Percentiles rank a stretch among this genome's conserved stretches.
These are phyloP conservation scores for Mesorhabditis belari DNA, from an alignment of 2,888 invertebrate genomes.

Conservation along the genomic window DNA sequence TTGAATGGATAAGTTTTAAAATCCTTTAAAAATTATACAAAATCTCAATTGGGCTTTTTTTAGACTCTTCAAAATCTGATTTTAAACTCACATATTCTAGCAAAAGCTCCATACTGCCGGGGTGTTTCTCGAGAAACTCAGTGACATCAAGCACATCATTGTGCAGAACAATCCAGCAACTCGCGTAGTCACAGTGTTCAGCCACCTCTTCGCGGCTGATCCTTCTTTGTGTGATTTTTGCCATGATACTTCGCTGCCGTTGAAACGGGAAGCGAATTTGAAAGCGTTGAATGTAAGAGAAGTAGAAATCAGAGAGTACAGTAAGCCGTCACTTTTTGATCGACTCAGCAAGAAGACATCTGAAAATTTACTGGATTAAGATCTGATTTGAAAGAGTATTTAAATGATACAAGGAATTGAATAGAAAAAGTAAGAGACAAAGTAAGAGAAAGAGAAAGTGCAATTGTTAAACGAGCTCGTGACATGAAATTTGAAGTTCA, in stretches of 20 bases:
- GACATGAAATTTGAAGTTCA: no score
- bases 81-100: conserved; percentile 34
- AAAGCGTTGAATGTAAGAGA: not conserved
- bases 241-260: not conserved
- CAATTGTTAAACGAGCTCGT: no score
- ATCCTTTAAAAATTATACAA: not conserved
- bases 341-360: not conserved
- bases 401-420: no score
- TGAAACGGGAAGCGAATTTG: not conserved
- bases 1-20: not conserved
- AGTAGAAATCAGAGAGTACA: not conserved
- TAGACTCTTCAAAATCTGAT: not conserved
- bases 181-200: conserved; percentile 25
- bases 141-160: conserved; percentile 34
- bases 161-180: conserved; percentile 34
- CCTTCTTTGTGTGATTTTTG: not conserved
- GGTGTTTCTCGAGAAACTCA: conserved; percentile 29
- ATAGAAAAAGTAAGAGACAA: no score
- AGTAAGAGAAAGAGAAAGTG: no score
- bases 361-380: no score
- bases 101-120: conserved; percentile 34
- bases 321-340: not conserved
- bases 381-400: no score
- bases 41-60: not conserved
- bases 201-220: conserved; percentile 26